Evolutionary conservation across 2,888 invertebrate genomes (phyloP).

Genomic region (Erebia ligea): DNA sequence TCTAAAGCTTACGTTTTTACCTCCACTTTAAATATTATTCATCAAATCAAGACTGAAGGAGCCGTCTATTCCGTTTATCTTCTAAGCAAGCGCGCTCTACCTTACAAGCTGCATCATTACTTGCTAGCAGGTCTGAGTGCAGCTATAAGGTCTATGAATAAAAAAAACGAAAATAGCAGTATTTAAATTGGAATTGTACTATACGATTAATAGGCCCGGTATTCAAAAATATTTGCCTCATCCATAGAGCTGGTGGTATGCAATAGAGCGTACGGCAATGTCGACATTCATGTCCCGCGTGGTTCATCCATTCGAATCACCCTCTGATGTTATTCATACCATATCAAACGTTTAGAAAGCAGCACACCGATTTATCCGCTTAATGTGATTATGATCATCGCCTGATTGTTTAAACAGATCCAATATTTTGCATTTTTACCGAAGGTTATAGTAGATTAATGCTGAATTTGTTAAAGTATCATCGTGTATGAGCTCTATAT

Average conservation of each 20-base stretch:
- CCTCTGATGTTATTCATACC: slow-evolving; percentile 77
- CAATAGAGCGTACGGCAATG: slow-evolving; percentile 40
- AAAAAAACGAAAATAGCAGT: not conserved
- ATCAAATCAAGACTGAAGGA: no score
- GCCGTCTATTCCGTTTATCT: no score
- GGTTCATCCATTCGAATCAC: slow-evolving; percentile 69
- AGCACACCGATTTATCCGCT: slow-evolving; percentile 61
- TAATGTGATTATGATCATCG: slow-evolving; percentile 43
- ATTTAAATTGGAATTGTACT: not conserved
- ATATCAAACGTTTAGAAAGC: slow-evolving; percentile 75
- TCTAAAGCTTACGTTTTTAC: no score
- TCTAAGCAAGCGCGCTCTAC: no score
- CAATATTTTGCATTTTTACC: not conserved
- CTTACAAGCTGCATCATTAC: no score
- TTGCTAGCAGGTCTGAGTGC: no score
- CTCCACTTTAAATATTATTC: no score
- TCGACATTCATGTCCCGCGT: slow-evolving; percentile 41
- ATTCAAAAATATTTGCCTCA: slow-evolving; percentile 49
- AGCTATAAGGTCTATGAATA: no score
- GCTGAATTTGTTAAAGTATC: no score
- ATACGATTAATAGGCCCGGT: not conserved
- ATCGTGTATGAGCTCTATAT: no score
- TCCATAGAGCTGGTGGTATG: slow-evolving; percentile 49
- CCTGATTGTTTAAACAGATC: not conserved
- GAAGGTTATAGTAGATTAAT: no score